Evolutionary conservation across 2,888 invertebrate genomes (phyloP), one percentile per base, ranked within the genome.

Genomic region (Halocaridina rubra): DNA sequence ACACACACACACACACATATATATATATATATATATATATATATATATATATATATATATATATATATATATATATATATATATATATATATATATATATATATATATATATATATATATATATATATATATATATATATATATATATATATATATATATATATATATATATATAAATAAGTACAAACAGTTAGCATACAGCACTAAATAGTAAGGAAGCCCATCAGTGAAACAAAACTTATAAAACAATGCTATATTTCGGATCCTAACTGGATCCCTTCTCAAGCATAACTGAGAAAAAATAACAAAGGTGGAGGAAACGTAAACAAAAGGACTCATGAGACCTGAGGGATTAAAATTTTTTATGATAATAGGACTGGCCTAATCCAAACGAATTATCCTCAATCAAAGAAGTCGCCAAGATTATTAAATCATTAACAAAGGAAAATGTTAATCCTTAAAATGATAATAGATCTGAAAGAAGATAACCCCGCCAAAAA

Each of bases 1-100:
- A 53, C 19, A 53, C 8, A 53, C 19, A 7, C 19, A 53, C 8
- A 53, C 19, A 53, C 19, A 53, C 8, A 53, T 53, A 53, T 10
- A 5, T 53, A 53, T 69, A 30, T 69, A n/a, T 29, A 27, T 29
- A 69, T 27, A 27, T n/a, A 69, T 69, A 69, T 29, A 29, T 69
- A 29, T 69, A 29, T 29, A 24, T 29, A 29, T n/a, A 29, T 69
- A 29, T 24, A 69, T 69, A 29, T 29, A 69, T 69, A 24, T 29
- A 29, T 69, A 24, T 69, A 0, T 69, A 69, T 69, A 29, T 69
- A 69, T 69, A 29, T 64, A 22, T 64, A 64, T 7, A 64, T 64
- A 64, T 69, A 69, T 69, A 29, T 69, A 69, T 69, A 5, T 30
- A 69, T 30, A 5, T 69, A 69, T 69, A 5, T 69, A 69, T 69